Base-by-base conservation (phyloP, 2,113 vertebrate species). In the Trichomycterus rosablanca region DNA sequence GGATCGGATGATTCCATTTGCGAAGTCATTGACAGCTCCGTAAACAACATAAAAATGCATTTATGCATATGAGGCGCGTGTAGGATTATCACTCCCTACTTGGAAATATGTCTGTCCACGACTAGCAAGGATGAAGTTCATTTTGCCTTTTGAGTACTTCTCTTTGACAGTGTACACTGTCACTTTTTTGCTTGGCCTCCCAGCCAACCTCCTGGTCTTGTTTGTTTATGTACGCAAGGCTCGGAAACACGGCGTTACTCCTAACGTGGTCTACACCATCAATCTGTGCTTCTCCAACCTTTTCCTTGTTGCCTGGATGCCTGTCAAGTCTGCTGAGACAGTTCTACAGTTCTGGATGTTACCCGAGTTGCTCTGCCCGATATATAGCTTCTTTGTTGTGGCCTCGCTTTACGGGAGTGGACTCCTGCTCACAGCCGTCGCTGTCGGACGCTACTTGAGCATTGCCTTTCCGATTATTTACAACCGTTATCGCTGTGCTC, bases 251-350 rank as follows among this genome's bases (percentile, higher is more conserved):
- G 85, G 87, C 0, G 71, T 81, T 66, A 88, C 88, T 0, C 89
- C 89, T 61, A 89, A 84, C 3, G 84, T 86, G 35, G 85, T 91
- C 62, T 91, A 90, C 19, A 87, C 86, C 28, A 82, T 90, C 18
- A 91, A 90, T 76, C 65, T 90, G 44, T 88, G 88, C 51, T 2
- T 84, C 19, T 83, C 89, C 58, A 90, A 91, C 74, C 70, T 91
- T 71, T 75, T 46, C 1, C 76, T 90, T 1, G 80, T 89, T 26
- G 77, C 60, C 45, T 88, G 87, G 83, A 71, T 89, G 66, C 87
- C 88, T 0, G 46, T 91, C 14, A 88, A 87, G 55, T 56, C 80
- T 1, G 15, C 74, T 12, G 86, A 91, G 73, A 86, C 76, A 0
- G 2, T 82, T 22, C 62, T 80, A 3, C 63, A 73, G 19, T 65